Percentiles rank a stretch among this genome's conserved stretches.
Evolutionary conservation across 2,888 invertebrate species (phyloP).

Genomic region (Drosophila neonasuta): DNA sequence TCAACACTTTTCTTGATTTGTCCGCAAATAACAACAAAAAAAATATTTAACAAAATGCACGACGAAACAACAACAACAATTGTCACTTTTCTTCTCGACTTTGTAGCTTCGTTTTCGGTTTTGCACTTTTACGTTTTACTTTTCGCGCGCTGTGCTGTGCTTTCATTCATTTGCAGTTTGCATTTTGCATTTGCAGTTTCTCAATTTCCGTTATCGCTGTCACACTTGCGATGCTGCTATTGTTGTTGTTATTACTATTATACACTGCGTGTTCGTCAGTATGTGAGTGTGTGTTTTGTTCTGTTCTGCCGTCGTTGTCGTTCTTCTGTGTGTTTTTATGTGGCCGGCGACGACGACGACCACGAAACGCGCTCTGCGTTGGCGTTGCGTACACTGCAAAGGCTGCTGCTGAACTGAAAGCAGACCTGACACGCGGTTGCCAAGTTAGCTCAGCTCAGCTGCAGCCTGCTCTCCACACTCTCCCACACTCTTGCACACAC

Average conservation of each 20-base stretch:
- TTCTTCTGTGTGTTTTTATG: slow-evolving; percentile 37
- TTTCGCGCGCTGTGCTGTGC: slow-evolving; percentile 43
- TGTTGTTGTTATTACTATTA: slow-evolving; percentile 21
- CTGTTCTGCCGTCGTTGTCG: slow-evolving; percentile 44
- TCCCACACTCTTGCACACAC: slow-evolving; percentile 4
- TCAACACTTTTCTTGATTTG: slow-evolving; percentile 17
- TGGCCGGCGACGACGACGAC: slow-evolving; percentile 59
- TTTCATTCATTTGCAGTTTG: slow-evolving; percentile 4
- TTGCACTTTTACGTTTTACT: slow-evolving; percentile 7
- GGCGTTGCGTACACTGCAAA: slow-evolving; percentile 68
- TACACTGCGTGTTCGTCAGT: neutral
- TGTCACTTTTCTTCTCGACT: slow-evolving; percentile 24
- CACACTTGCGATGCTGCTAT: slow-evolving; percentile 3
- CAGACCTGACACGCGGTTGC: slow-evolving; percentile 51
- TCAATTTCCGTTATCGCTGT: slow-evolving; percentile 26
- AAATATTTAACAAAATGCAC: slow-evolving; percentile 31
- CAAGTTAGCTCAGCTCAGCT: slow-evolving; percentile 52
- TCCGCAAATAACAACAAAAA: slow-evolving; percentile 38
- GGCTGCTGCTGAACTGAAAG: slow-evolving; percentile 77
- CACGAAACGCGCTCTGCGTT: slow-evolving; percentile 51
- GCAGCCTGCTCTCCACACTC: slow-evolving; percentile 12
- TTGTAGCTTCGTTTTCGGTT: too few species aligned
- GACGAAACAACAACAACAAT: slow-evolving; percentile 26
- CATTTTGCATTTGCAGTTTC: slow-evolving; percentile 11
- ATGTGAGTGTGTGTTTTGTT: neutral